Base-by-base conservation (phyloP, 2,888 invertebrate species). In the Chaetogeoica ovagalla region DNA sequence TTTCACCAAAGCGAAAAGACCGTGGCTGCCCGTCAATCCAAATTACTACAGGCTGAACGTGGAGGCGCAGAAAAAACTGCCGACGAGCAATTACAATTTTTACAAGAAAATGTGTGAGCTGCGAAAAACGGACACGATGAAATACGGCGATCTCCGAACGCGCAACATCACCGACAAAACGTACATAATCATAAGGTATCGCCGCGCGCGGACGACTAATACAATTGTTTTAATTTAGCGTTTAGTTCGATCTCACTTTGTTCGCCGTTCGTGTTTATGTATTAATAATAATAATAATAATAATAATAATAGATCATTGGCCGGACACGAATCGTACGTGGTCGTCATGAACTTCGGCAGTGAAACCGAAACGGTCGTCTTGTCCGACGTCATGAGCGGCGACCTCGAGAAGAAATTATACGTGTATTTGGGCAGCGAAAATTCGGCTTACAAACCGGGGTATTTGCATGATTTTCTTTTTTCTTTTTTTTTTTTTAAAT, bases 11-110 rank as follows among this genome's bases (percentile, higher is more conserved):
- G 74, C 65, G 2, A 57, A 66, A 57, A 69, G 6, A 1, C n/a
- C 82, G 11, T 82, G 82, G 82, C 43, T 82, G 30, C 82, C 82
- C 5, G 71, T 82, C 19, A 79, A 82, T 52, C 81, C 82, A 17
- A 82, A 82, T 55, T 82, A 81, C 60, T 82, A 72, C 21, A 52
- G 55, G n/a, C 7, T 79, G 8, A 82, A 82, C n/a, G 72, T 81
- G 2, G 77, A 82, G 21, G 7, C 13, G 9, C 77, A 82, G 59
- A 82, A 73, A 39, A 13, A 70, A 55, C 23, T 15, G 17, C 52
- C 72, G 39, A 63, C 55, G 19, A 82, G 82, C 66, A 73, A 82
- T 39, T 77, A 63, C 21, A 81, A 82, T n/a, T 59, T 79, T 21
- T 82, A 72, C 48, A 81, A 73, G 43, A 62, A 62, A 19, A 77